Evolutionary conservation across 2,797 vertebrate species (phyloP).

Genomic region (Aphelocoma californica): DNA sequence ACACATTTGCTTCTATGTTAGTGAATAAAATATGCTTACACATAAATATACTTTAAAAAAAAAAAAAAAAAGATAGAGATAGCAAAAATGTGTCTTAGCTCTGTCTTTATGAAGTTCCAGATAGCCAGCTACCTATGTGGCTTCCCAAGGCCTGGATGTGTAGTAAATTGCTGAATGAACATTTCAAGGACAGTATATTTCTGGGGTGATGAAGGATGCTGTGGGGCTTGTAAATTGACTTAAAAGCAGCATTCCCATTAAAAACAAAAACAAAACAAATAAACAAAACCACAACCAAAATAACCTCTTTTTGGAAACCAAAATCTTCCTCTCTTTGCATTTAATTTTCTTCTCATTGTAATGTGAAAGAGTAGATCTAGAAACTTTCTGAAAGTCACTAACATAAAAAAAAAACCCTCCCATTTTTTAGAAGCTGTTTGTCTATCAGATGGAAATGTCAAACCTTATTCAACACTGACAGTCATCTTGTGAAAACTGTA

Average conservation of each 20-base stretch:
- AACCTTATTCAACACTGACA: not conserved
- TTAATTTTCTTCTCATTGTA: not conserved
- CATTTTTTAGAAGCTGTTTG: not conserved
- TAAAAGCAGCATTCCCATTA: not conserved
- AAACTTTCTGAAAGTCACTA: not conserved
- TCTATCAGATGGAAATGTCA: not conserved
- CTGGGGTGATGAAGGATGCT: not conserved
- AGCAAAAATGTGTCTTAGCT: not conserved
- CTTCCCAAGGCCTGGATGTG: not conserved
- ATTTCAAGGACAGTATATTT: not conserved
- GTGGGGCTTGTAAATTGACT: not conserved
- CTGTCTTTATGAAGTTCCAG: not conserved
- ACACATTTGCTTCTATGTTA: not conserved
- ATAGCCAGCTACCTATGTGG: not conserved
- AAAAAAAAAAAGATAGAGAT: not conserved
- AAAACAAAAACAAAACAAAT: not conserved
- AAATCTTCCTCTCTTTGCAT: not conserved
- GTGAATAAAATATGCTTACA: not conserved
- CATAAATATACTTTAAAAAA: not conserved
- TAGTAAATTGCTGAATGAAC: not conserved
- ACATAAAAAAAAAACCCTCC: not conserved
- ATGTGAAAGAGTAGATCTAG: not conserved
- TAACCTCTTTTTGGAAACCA: not conserved
- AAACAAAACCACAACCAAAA: not conserved
- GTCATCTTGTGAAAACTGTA: not conserved